Evolutionary conservation across 1,140 invertebrate species (phyloP).

Genomic region (Drosophila arizonae): DNA sequence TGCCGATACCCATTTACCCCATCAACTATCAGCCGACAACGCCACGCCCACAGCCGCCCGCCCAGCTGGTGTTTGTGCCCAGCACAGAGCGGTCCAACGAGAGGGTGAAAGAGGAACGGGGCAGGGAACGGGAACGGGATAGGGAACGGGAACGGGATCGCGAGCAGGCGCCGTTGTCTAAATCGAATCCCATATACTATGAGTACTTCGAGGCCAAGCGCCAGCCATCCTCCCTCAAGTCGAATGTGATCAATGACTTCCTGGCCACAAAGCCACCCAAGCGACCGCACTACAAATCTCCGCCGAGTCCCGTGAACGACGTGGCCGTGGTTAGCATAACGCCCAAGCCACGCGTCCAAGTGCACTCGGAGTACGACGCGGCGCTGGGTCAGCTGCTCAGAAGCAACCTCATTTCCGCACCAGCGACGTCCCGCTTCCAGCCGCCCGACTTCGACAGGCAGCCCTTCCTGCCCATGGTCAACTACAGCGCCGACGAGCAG

Average conservation of each 20-base stretch:
- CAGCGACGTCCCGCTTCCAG: slow-evolving; percentile 66
- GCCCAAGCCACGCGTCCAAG: slow-evolving; percentile 81
- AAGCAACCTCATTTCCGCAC: slow-evolving; percentile 53
- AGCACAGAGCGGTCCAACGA: slow-evolving; percentile 44
- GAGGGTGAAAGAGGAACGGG: background rate
- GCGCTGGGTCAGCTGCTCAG: slow-evolving; percentile 54
- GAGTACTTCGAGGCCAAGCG: slow-evolving; percentile 82
- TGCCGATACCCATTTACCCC: slow-evolving; percentile 75
- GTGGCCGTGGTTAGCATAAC: slow-evolving; percentile 74
- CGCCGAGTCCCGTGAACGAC: slow-evolving; percentile 55
- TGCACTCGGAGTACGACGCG: slow-evolving; percentile 62
- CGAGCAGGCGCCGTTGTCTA: slow-evolving; percentile 56
- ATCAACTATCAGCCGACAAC: slow-evolving; percentile 61
- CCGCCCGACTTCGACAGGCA: slow-evolving; percentile 85
- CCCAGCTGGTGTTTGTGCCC: slow-evolving; percentile 65
- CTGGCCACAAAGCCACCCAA: slow-evolving; percentile 67
- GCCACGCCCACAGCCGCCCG: slow-evolving; percentile 25
- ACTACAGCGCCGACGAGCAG: slow-evolving; percentile 86
- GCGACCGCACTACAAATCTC: slow-evolving; percentile 58
- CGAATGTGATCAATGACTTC: slow-evolving; percentile 72
- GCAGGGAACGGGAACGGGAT: slow-evolving; percentile 15
- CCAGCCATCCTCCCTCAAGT: slow-evolving; percentile 55
- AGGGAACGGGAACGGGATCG: slow-evolving; percentile 30
- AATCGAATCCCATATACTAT: slow-evolving; percentile 81
- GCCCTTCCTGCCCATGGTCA: slow-evolving; percentile 85